phyloP scores from a whole-genome alignment of 2,888 invertebrate species.

The Sipha maydis region DNA sequence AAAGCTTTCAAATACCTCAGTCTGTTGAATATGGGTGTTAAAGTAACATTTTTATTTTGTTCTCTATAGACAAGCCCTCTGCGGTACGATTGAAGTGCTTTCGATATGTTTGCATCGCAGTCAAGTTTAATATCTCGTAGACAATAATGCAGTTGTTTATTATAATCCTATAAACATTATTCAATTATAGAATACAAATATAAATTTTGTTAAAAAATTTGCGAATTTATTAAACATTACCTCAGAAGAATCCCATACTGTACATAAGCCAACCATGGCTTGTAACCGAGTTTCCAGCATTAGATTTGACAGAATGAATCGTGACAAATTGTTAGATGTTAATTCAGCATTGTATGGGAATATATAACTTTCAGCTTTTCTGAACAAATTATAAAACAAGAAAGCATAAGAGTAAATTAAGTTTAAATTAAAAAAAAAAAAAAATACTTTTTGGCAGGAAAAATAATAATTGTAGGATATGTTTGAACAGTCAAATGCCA shows the following conservation, averaged over 20 bases:
- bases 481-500: constrained; percentile 85
- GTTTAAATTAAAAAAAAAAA: background rate
- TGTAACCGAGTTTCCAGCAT: constrained; percentile 66
- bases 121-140: constrained; percentile 50
- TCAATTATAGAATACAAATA: background rate
- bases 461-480: constrained; percentile 84
- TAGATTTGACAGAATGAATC: constrained; percentile 79
- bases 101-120: constrained; percentile 52
- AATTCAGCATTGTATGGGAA: constrained; percentile 75
- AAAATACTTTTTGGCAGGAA: constrained; percentile 77
- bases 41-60: constrained; percentile 37
- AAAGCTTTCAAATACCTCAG: constrained; percentile 49
- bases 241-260: constrained; percentile 55
- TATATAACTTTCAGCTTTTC: constrained; percentile 77
- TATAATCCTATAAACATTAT: constrained; percentile 40
- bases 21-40: constrained; percentile 51
- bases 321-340: constrained; percentile 75
- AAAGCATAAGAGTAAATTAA: background rate
- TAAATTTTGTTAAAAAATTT: background rate
- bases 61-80: constrained; percentile 48
- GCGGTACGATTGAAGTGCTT: constrained; percentile 51
- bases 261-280: constrained; percentile 57
- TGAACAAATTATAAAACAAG: constrained; percentile 67
- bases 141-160: constrained; percentile 48
- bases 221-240: background rate